Base-by-base conservation (phyloP, 2,113 vertebrate species). In the Toxotes chatareus region DNA sequence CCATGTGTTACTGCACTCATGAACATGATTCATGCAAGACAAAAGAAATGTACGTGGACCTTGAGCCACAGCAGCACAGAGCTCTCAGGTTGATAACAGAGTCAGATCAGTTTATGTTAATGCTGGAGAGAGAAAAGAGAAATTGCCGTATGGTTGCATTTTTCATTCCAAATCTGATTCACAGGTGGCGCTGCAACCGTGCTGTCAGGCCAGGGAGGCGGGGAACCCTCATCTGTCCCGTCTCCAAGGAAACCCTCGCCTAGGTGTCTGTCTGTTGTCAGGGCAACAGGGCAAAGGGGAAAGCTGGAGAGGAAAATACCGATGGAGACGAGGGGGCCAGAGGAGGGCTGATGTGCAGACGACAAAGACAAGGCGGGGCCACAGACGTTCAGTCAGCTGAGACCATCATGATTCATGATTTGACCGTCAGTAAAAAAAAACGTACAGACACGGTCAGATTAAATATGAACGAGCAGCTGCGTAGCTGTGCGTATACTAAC, bases 191-290 rank as follows among this genome's bases (percentile, higher is more conserved):
- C 21, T 51, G 51, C 46, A 7, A 27, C 32, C 0, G 21, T 11
- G 34, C 72, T 51, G 40, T 74, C 86, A 78, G 47, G 51, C 27
- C 42, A n/a, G 32, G 34, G 63, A 36, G 42, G 63, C 13, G 44
- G 73, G 61, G 60, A 77, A 63, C 81, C 73, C 76, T 79, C 78
- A 67, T 83, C 61, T 49, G 75, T 46, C 49, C 57, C 13, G 63
- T 89, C 55, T 81, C 87, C 87, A 89, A 65, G 87, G 89, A 86
- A 91, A 92, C 83, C 71, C 69, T 47, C 5, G 27, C 59, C 63
- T 79, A 10, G 76, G 56, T 83, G 86, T 86, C 79, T 85, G 91
- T 89, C 86, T 91, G 91, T 89, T 83, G 89, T 84, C 91, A 87
- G 68, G 89, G 89, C 65, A 89, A 92, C 89, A 3, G 76, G 42